Evolutionary conservation across 2,888 invertebrate genomes (phyloP).

Genomic region (Deroplatys truncata): DNA sequence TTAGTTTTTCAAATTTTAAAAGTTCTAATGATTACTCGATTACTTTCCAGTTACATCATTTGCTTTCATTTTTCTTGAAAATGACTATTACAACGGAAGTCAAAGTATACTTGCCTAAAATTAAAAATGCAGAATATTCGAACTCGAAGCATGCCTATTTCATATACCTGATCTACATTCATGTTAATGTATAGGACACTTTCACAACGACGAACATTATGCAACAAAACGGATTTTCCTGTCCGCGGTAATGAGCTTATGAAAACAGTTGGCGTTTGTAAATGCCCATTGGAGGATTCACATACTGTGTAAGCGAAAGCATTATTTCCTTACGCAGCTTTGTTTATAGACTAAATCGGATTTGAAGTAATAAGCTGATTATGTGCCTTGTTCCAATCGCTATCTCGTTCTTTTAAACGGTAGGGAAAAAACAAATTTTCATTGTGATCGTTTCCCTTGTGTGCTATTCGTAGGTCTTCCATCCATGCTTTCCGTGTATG

Average conservation of each 20-base stretch:
- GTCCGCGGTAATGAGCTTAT: background rate
- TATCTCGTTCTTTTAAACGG: background rate
- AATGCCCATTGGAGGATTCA: background rate
- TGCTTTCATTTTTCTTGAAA: too few relatives aligned
- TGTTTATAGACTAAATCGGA: background rate
- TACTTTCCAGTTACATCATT: too few relatives aligned
- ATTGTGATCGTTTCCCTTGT: too few relatives aligned
- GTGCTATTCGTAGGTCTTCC: background rate
- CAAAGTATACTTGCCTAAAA: too few relatives aligned
- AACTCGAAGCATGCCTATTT: too few relatives aligned
- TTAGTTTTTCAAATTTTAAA: too few relatives aligned
- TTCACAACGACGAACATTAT: background rate
- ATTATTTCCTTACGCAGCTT: background rate
- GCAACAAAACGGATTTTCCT: background rate
- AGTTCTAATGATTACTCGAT: too few relatives aligned
- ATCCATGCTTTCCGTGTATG: too few relatives aligned
- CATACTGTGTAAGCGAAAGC: background rate
- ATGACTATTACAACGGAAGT: too few relatives aligned
- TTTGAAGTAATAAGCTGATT: background rate
- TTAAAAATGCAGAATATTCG: too few relatives aligned
- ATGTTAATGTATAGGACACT: background rate
- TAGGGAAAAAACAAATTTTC: too few relatives aligned
- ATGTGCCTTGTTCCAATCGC: background rate
- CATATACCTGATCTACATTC: background rate
- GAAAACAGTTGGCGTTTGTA: background rate